Evolutionary conservation across 2,113 vertebrate species (phyloP).

Genomic region (Syngnathus scovelli): DNA sequence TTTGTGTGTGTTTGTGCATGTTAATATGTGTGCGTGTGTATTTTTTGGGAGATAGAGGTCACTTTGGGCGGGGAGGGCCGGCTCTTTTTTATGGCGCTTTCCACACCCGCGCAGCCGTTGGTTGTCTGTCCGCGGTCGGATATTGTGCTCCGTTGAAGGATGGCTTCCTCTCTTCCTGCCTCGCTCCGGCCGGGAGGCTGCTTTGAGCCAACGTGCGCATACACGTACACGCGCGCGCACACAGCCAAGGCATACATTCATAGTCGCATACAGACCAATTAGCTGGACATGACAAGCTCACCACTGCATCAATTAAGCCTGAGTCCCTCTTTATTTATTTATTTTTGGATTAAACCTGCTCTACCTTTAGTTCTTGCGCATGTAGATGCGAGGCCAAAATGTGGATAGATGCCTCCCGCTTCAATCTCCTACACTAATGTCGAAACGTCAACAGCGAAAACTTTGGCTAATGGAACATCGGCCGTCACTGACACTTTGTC

Average conservation of each 20-base stretch:
- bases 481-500: constrained; percentile 38
- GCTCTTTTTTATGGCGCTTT: constrained; percentile 43
- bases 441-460: constrained; percentile 44
- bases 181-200: constrained; percentile 45
- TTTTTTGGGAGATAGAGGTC: constrained; percentile 76
- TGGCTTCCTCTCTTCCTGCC: constrained; percentile 65
- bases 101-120: constrained; percentile 65
- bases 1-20: constrained; percentile 15
- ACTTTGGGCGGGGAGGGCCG: constrained; percentile 82
- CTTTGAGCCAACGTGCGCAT: constrained; percentile 21
- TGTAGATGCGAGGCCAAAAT: too few species aligned
- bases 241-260: constrained; percentile 28
- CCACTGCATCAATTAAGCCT: constrained; percentile 64
- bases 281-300: constrained; percentile 57
- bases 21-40: constrained; percentile 30
- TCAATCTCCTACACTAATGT: constrained; percentile 23
- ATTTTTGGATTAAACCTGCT: neutral
- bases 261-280: constrained; percentile 50
- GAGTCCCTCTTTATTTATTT: too few species aligned
- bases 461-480: constrained; percentile 51
- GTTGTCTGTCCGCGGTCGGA: constrained; percentile 63
- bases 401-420: neutral
- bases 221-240: constrained; percentile 15
- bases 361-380: too few species aligned
- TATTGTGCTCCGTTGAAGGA: constrained; percentile 71